Base-by-base conservation (phyloP, 2,888 invertebrate genomes). In the Drosophila acutilabella region DNA sequence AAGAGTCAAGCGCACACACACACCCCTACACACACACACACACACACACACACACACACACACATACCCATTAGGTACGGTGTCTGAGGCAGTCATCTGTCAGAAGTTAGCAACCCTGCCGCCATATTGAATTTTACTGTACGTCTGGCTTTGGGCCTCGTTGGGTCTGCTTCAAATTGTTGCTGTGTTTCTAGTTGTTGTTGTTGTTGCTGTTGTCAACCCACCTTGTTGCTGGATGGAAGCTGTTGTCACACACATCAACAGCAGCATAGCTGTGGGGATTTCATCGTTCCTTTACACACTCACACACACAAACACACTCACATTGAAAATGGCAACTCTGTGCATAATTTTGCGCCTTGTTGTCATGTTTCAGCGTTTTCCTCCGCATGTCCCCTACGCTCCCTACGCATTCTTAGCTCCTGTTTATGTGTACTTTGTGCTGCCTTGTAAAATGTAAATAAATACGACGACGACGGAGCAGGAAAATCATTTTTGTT, bases 311-410 rank as follows among this genome's bases (percentile, higher is more conserved):
- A 50, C 47, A 38, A 54, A n/a, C 42, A 30, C 14, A 2, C 33
- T 23, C 48, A 61, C 30, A 47, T 50, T 48, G 56, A 45, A 66
- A 76, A 85, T 85, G 83, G 83, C 81, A 86, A 86, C 84, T 86
- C 80, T 87, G 84, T 89, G 84, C 84, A 89, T 84, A 89, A 84
- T 84, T 88, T 84, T 84, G 89, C 78, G 78, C 81, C 81, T 84
- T 87, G 84, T 89, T 84, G 84, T 89, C 78, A 83, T 89, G 81
- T 87, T 80, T 69, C 71, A 71, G 59, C 45, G 42, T 56, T 54
- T 41, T 13, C 30, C 56, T 54, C 23, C 59, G 57, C 56, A 23
- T 61, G 33, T 40, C 58, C 52, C 44, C 52, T 40, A 14, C 48
- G n/a, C 47, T 59, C 45, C 57, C 41, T 54, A 45, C 56, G 56